These are phyloP conservation scores for Bombus picipes DNA, from an alignment of 1,140 invertebrate genomes.

Conservation along the genomic window DNA sequence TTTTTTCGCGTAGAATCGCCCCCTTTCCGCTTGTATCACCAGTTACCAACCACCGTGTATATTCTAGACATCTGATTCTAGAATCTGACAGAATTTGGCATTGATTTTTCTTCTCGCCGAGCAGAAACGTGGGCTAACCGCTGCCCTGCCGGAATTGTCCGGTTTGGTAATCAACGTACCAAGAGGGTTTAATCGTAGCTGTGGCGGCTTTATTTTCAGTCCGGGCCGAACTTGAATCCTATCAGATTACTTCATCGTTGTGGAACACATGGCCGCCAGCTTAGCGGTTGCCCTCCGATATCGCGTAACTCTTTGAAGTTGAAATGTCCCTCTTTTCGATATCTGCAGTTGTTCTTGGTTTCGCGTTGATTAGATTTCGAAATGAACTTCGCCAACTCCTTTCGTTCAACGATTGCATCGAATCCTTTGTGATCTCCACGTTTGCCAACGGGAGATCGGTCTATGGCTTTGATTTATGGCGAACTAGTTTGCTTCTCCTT, in stretches of 20 bases:
- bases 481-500: too few species aligned
- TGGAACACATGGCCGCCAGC: conserved; percentile 17
- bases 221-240: conserved; percentile 33
- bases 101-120: conserved; percentile 35
- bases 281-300: conserved; percentile 29
- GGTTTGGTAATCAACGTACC: conserved; percentile 46
- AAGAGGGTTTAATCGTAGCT: conserved; percentile 51
- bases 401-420: neutral
- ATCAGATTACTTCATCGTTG: conserved; percentile 44
- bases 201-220: conserved; percentile 46
- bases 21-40: too few species aligned
- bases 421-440: neutral
- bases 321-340: neutral
- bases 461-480: neutral
- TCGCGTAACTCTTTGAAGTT: conserved; percentile 41
- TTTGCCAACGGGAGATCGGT: neutral
- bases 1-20: too few species aligned
- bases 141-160: conserved; percentile 16
- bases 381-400: neutral
- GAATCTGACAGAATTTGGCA: conserved; percentile 5
- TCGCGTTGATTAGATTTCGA: conserved; percentile 39
- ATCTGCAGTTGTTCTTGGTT: conserved; percentile 30
- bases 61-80: too few species aligned
- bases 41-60: too few species aligned
- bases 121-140: conserved; percentile 6